Conservation (phyloP, 2,888 invertebrate genomes). For the Campaea margaritaria region DNA sequence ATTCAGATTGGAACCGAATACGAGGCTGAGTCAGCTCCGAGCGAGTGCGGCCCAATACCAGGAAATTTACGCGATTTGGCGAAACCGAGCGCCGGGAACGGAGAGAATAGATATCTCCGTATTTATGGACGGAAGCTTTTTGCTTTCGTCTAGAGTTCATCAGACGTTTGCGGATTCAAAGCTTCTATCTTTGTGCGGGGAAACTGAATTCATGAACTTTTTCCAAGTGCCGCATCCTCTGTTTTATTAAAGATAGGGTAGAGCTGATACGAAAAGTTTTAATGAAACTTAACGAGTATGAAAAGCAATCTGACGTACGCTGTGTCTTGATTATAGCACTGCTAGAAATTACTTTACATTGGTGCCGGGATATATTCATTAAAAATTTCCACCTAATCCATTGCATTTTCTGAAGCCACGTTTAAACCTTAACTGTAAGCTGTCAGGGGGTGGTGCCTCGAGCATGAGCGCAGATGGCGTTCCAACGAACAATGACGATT, state of each 20-base stretch:
- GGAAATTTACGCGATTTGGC: constrained; percentile 9
- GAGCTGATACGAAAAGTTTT: too few relatives aligned
- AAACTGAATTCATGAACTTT: neutral
- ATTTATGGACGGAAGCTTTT: neutral
- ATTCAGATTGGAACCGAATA: constrained; percentile 13
- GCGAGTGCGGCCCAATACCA: neutral
- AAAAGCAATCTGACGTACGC: too few relatives aligned
- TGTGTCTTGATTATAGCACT: too few relatives aligned
- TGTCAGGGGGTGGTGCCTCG: neutral
- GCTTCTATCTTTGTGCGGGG: neutral
- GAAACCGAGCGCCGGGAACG: neutral
- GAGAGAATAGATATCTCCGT: neutral
- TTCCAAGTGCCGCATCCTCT: neutral
- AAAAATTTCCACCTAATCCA: neutral
- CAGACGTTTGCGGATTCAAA: neutral
- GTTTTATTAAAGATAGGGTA: too few relatives aligned
- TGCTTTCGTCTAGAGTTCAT: neutral
- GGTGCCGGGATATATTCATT: neutral
- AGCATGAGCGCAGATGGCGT: constrained; percentile 11
- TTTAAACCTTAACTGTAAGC: neutral
- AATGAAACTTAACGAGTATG: too few relatives aligned
- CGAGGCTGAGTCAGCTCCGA: constrained; percentile 3
- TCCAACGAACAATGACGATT: constrained; percentile 9
- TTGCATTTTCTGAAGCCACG: neutral
- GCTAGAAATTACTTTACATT: too few relatives aligned